Evolutionary conservation across 2,113 vertebrate genomes (phyloP).

Genomic region (Proteles cristata): DNA sequence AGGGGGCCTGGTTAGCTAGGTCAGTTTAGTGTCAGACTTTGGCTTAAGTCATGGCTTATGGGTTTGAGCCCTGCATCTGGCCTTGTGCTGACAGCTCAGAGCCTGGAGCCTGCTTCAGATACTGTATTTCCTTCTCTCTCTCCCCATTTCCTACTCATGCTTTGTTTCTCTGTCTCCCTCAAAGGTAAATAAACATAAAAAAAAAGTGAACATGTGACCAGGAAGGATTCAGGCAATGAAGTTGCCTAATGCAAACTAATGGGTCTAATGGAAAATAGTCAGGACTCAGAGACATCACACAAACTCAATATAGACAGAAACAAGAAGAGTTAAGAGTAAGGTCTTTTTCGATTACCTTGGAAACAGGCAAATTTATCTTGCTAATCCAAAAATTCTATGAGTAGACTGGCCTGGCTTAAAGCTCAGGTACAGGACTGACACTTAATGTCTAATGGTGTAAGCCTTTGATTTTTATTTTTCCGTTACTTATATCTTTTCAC

Average conservation of each 20-base stretch:
- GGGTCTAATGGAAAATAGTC: background rate
- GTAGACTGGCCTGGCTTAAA: background rate
- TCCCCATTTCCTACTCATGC: too few relatives aligned
- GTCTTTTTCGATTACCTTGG: background rate
- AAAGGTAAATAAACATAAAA: too few relatives aligned
- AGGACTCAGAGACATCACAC: background rate
- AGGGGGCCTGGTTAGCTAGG: too few relatives aligned
- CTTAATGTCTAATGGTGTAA: background rate
- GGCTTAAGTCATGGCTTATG: too few relatives aligned
- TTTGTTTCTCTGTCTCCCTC: too few relatives aligned
- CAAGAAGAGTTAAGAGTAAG: background rate
- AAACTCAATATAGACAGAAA: background rate
- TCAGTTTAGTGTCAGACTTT: too few relatives aligned
- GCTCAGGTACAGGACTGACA: background rate
- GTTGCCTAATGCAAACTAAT: too few relatives aligned
- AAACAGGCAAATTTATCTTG: background rate
- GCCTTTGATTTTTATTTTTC: background rate
- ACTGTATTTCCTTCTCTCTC: too few relatives aligned
- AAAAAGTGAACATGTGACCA: background rate
- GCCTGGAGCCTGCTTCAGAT: too few relatives aligned
- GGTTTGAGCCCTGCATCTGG: too few relatives aligned
- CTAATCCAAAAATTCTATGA: background rate
- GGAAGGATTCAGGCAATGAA: background rate
- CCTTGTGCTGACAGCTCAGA: too few relatives aligned
- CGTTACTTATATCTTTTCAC: background rate